These are phyloP conservation scores for Psittacula cyanocephala DNA, from an alignment of 2,113 vertebrate species.

Conservation along the genomic window DNA sequence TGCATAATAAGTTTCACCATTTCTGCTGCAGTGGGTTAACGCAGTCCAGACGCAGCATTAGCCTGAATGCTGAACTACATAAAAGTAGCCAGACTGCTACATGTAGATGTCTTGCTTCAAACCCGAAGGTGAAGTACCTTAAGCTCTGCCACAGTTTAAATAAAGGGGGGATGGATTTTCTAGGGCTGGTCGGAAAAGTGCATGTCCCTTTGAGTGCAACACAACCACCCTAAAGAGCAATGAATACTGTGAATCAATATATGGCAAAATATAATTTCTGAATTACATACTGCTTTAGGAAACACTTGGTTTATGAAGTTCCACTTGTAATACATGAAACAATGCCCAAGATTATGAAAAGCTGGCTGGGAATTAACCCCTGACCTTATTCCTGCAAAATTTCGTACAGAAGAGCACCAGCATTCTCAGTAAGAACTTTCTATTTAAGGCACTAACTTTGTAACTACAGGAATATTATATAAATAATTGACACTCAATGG, in stretches of 20 bases:
- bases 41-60: neutral
- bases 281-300: neutral
- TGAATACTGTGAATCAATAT: neutral
- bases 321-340: neutral
- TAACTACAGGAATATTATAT: neutral
- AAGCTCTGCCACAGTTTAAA: neutral
- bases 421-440: accelerated
- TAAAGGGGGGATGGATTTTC: neutral
- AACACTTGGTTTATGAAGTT: accelerated
- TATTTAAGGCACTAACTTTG: neutral
- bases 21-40: neutral
- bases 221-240: neutral
- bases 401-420: neutral
- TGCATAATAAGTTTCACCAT: neutral
- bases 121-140: neutral
- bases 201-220: neutral
- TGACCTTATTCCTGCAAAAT: neutral
- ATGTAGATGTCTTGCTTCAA: neutral
- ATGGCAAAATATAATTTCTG: neutral
- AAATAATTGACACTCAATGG: neutral
- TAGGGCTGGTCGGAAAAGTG: neutral
- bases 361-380: neutral
- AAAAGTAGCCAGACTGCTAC: neutral
- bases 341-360: neutral
- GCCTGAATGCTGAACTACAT: neutral